These are phyloP conservation scores for Molossus molossus DNA, from an alignment of 2,797 vertebrate genomes.

Conservation along the genomic window DNA sequence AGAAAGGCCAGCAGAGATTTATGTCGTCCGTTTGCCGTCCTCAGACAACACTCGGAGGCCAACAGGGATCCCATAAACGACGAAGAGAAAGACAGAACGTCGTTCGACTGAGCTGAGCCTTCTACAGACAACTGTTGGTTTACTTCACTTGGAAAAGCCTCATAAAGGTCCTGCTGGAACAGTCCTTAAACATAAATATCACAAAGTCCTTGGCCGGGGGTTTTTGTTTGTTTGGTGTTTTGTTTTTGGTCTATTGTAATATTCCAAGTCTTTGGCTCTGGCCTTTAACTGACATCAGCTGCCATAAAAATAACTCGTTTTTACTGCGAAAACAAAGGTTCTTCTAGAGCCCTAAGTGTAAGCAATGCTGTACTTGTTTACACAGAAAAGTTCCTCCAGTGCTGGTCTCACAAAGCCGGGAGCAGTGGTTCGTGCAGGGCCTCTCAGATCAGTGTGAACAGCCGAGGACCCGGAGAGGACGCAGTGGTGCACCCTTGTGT, in stretches of 20 bases:
- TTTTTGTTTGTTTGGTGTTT: neutral
- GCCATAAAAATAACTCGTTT: slow-evolving; percentile 83
- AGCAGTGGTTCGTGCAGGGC: slow-evolving; percentile 52
- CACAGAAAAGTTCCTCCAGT: slow-evolving; percentile 70
- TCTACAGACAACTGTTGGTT: neutral
- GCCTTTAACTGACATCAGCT: slow-evolving; percentile 72
- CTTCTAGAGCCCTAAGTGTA: slow-evolving; percentile 62
- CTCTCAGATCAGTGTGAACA: slow-evolving; percentile 25
- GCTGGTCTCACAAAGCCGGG: slow-evolving; percentile 66
- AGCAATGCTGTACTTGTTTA: slow-evolving; percentile 64
- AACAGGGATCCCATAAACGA: slow-evolving; percentile 56
- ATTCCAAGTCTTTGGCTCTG: slow-evolving; percentile 75
- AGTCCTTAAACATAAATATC: slow-evolving; percentile 78
- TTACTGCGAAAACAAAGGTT: slow-evolving; percentile 76
- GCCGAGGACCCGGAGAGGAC: neutral
- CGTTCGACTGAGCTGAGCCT: neutral
- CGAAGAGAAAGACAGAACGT: slow-evolving; percentile 2
- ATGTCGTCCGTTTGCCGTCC: slow-evolving; percentile 23
- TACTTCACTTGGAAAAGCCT: slow-evolving; percentile 72
- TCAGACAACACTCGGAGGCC: slow-evolving; percentile 35
- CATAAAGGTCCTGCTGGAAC: slow-evolving; percentile 74
- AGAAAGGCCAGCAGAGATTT: slow-evolving; percentile 63
- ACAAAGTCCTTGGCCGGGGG: slow-evolving; percentile 73
- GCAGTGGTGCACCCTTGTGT: neutral
- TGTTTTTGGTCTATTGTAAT: slow-evolving; percentile 79